These are phyloP conservation scores for Aleadryas rufinucha DNA, from an alignment of 2,113 vertebrate genomes.

Conservation along the genomic window DNA sequence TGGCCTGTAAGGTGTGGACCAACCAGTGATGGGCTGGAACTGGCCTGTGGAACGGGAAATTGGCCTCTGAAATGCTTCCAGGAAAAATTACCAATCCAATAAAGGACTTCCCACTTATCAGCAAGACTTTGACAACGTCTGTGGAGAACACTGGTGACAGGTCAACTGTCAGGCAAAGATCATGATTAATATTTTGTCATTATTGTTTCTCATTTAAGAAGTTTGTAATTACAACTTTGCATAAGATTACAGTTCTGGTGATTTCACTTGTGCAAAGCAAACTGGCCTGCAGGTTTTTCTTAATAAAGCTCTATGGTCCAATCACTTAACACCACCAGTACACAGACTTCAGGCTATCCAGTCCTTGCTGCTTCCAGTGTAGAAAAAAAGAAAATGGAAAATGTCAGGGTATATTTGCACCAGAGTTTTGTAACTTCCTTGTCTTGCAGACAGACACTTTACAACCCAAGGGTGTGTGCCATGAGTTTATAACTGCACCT, in stretches of 20 bases:
- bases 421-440: background rate
- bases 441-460: background rate
- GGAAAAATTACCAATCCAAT: background rate
- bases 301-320: background rate
- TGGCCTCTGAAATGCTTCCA: background rate
- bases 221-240: background rate
- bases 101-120: background rate
- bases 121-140: background rate
- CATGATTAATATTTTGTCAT: background rate
- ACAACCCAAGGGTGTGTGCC: rapidly evolving
- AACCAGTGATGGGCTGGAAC: background rate
- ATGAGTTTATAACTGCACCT: background rate
- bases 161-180: background rate
- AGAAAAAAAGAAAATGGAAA: background rate
- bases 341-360: background rate
- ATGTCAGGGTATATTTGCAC: background rate
- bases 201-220: background rate
- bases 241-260: background rate
- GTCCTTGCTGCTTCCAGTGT: background rate
- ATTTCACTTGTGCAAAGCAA: background rate
- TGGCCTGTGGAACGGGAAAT: background rate
- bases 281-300: background rate
- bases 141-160: background rate
- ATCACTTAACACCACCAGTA: background rate
- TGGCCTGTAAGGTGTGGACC: background rate